Evolutionary conservation across 2,113 vertebrate species (phyloP).

Genomic region (Myanophis thanlyinensis): DNA sequence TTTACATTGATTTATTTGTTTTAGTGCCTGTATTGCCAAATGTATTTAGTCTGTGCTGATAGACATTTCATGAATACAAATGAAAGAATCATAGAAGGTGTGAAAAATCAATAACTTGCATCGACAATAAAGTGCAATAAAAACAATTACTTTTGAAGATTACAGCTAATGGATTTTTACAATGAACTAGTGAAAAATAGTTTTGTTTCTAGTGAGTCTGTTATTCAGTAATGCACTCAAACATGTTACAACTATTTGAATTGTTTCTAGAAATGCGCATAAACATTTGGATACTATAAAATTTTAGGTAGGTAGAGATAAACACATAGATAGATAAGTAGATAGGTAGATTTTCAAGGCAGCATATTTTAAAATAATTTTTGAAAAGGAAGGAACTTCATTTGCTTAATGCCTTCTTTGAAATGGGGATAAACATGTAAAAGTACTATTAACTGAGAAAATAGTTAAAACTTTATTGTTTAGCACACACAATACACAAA

Average conservation of each 20-base stretch:
- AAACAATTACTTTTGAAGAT: conserved; percentile 78
- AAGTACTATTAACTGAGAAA: not conserved
- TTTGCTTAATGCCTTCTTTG: not conserved
- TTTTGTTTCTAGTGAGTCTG: conserved; percentile 68
- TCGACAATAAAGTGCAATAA: conserved; percentile 81
- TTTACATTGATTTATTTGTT: conserved; percentile 89
- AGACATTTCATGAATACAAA: conserved; percentile 98
- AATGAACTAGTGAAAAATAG: conserved; percentile 74
- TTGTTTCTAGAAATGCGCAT: conserved; percentile 1
- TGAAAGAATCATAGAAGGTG: conserved; percentile 93
- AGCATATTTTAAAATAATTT: not conserved
- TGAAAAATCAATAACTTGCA: conserved; percentile 82
- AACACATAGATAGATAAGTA: not conserved
- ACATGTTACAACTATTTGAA: conserved; percentile 63
- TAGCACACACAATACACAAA: not conserved
- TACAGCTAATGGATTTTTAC: conserved; percentile 77
- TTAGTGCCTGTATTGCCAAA: conserved; percentile 88
- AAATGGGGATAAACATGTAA: not conserved
- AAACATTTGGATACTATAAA: conserved; percentile 20
- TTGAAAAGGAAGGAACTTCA: not conserved
- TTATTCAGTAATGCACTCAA: conserved; percentile 63
- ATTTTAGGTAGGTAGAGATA: not conserved
- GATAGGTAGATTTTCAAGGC: not conserved
- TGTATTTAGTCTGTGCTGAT: conserved; percentile 91
- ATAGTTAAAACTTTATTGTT: conserved; percentile 25